Evolutionary conservation across 2,113 vertebrate species (phyloP), one percentile per base, ranked within the genome.

Genomic region (Misgurnus mizolepis): DNA sequence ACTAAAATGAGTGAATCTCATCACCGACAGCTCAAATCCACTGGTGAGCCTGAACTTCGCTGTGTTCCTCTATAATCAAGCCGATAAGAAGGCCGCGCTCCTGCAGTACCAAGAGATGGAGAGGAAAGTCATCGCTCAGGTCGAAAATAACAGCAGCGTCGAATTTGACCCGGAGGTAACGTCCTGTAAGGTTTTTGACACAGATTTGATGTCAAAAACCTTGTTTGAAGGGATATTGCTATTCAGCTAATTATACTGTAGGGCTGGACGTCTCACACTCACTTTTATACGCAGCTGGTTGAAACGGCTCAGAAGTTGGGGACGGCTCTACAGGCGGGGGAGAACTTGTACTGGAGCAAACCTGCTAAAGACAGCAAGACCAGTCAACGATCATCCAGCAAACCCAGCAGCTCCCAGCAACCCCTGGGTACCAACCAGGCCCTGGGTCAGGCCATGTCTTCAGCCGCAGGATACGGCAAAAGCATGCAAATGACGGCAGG

Each of bases 401-500:
- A 93, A 78, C 67, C 88, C 4, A 82, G 91, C 17, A 80, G 89
- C 11, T 76, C 90, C 41, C 95, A 93, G 83, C 94, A 94, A 80
- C 94, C 95, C 5, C 87, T 98, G 39, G 98, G 98, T 39, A 96
- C 95, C 0, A 98, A 97, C 88, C 95, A 97, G 82, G 93, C 95
- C 45, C 91, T 99, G 76, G 96, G 97, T 22, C 95, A 96, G 88
- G 97, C 97, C 62, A 99, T 99, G 97, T 98, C 98, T 78, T 98
- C 97, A 12, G 97, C 97, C 5, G 96, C 95, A 0, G 94, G 91
- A 3, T 96, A 94, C 71, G 94, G 92, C 88, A 98, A 93, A 85
- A 91, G 85, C 85, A 88, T 93, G 60, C 90, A 92, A 78, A 90
- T 93, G 0, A 85, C 90, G 17, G 12, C 93, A 95, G 96, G 96